A percentile compares a stretch with the other conserved stretches of the same genome.
These are phyloP conservation scores for Gallirallus australis DNA, from an alignment of 2,797 vertebrate genomes.

Conservation along the genomic window DNA sequence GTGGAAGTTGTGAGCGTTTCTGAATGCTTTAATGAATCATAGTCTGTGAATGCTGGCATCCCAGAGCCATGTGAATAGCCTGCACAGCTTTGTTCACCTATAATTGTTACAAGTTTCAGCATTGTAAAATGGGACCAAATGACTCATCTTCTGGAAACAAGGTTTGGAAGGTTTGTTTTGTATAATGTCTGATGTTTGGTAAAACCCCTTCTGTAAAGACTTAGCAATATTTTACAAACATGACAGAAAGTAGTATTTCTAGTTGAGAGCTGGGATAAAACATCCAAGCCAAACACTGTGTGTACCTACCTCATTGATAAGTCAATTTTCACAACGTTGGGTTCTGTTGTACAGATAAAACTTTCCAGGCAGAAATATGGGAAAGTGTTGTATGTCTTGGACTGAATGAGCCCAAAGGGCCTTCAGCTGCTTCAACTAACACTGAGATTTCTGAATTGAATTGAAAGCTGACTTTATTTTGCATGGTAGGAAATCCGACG, in stretches of 20 bases:
- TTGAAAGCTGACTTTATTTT: background rate
- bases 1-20: background rate
- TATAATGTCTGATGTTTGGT: background rate
- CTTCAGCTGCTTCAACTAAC: background rate
- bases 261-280: background rate
- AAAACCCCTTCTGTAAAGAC: background rate
- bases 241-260: background rate
- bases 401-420: background rate
- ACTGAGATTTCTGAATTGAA: background rate
- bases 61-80: background rate
- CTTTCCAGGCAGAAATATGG: background rate
- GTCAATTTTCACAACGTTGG: background rate
- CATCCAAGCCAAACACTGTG: background rate
- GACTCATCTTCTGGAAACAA: slow-evolving; percentile 9
- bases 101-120: background rate
- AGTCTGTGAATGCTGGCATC: slow-evolving; percentile 14
- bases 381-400: background rate
- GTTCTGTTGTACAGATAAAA: background rate
- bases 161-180: slow-evolving; percentile 5
- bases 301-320: background rate
- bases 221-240: background rate
- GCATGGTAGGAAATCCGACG: slow-evolving; percentile 89
- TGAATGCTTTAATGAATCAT: slow-evolving; percentile 30
- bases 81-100: slow-evolving; percentile 31
- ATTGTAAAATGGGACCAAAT: slow-evolving; percentile 5